Evolutionary conservation across 1,140 invertebrate genomes (phyloP), one percentile per base, ranked within the genome.

Genomic region (Steinernema feltiae): DNA sequence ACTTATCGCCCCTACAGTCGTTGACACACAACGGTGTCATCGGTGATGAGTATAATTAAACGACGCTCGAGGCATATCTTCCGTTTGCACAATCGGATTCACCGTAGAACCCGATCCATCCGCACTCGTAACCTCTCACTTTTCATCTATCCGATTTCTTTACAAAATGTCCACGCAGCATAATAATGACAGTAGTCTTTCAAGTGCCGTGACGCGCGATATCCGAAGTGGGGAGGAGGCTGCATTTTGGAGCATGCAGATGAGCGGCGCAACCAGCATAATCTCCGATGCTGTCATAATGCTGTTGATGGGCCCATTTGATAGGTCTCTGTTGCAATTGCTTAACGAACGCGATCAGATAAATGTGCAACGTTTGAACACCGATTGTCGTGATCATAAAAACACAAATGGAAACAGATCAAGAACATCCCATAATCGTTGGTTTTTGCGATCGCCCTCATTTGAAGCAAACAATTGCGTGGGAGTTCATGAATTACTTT

Each of bases 21-120:
- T 27, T 27, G 53, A 63, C 15, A 63, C 24, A 21, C 53, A 63
- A 63, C 53, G 53, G 53, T 63, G 53, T 63, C 53, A 27, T 21
- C 53, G 53, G 53, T 27, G 53, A 63, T 63, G 53, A 63, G 53
- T 63, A 63, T 63, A 63, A 15, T 63, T 27, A 63, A 27, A 63
- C 53, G 41, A 46, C 41, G 41, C 41, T 46, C 41, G 41, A 46
- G 41, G 41, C 41, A n/a, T n/a, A n/a, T n/a, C n/a, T n/a, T n/a
- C n/a, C n/a, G n/a, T 46, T 46, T n/a, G 41, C 41, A 46, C 41
- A 46, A 46, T 12, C n/a, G 41, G n/a, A 41, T 41, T 41, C 35
- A 41, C n/a, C n/a, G 35, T 41, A 41, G n/a, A 41, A 41, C 35
- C 18, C 35, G 35, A 41, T 41, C 35, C n/a, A n/a, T n/a, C n/a